phyloP scores from a whole-genome alignment of 2,797 vertebrate species.

The Karalla daura region DNA sequence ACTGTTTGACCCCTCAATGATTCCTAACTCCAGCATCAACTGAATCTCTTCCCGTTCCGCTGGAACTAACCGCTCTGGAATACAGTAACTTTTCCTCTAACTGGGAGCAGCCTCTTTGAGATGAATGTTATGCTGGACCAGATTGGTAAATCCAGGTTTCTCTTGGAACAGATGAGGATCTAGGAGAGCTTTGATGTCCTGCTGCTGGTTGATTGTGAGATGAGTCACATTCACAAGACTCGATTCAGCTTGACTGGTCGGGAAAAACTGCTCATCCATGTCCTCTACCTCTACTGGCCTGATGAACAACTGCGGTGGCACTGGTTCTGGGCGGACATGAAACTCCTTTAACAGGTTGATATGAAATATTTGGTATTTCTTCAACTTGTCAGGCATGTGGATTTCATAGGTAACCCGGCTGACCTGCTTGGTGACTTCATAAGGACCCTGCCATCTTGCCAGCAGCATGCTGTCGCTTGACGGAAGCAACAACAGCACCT shows the following conservation, averaged over 20 bases:
- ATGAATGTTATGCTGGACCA: constrained; percentile 9
- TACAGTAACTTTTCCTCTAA: too few species aligned
- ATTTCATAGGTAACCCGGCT: background rate
- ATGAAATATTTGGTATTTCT: background rate
- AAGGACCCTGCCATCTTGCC: background rate
- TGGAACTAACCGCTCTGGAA: background rate
- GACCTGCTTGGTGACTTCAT: background rate
- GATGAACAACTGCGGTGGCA: background rate
- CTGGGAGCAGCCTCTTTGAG: too few species aligned
- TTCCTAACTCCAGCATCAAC: background rate
- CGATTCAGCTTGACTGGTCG: background rate
- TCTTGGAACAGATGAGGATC: background rate
- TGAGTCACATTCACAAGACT: background rate
- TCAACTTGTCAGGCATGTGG: background rate
- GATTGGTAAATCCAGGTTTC: background rate
- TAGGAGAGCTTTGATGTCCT: background rate
- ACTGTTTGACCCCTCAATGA: background rate
- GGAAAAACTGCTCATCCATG: background rate
- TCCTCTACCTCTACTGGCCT: background rate
- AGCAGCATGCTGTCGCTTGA: background rate
- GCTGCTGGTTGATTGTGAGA: background rate
- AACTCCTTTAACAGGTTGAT: constrained; percentile 16
- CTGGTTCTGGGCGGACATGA: background rate
- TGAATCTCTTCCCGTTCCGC: background rate
- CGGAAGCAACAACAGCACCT: background rate